phyloP scores from a whole-genome alignment of 1,140 invertebrate species.

The Rhopalosiphum maidis region DNA sequence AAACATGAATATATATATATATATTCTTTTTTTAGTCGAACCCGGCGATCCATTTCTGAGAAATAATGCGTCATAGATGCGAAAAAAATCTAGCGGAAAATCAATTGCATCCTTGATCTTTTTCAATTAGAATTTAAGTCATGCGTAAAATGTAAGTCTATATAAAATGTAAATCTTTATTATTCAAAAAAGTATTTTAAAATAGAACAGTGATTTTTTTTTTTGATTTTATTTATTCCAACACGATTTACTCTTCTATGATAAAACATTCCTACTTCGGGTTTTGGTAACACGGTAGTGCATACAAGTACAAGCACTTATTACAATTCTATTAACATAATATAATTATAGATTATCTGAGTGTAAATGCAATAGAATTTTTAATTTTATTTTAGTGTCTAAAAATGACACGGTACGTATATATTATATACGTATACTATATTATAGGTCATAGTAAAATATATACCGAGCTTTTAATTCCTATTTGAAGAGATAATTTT shows the following conservation, averaged over 20 bases:
- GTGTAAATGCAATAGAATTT: neutral
- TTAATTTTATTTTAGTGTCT: neutral
- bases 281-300: neutral
- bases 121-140: neutral
- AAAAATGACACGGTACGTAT: no score
- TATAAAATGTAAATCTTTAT: neutral
- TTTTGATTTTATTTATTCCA: neutral
- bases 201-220: neutral
- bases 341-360: neutral
- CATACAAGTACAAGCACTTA: neutral
- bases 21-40: neutral
- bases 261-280: neutral
- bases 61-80: neutral
- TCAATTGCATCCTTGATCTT: constrained; percentile 11
- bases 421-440: no score
- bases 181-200: neutral
- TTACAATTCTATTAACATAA: neutral
- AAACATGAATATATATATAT: neutral
- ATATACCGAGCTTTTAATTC: neutral
- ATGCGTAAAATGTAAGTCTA: constrained; percentile 11
- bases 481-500: neutral
- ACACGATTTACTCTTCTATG: neutral
- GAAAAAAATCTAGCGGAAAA: constrained; percentile 36
- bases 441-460: neutral
- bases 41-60: neutral